Conservation (phyloP, 2,888 invertebrate genomes). For the Drosophila birchii region DNA sequence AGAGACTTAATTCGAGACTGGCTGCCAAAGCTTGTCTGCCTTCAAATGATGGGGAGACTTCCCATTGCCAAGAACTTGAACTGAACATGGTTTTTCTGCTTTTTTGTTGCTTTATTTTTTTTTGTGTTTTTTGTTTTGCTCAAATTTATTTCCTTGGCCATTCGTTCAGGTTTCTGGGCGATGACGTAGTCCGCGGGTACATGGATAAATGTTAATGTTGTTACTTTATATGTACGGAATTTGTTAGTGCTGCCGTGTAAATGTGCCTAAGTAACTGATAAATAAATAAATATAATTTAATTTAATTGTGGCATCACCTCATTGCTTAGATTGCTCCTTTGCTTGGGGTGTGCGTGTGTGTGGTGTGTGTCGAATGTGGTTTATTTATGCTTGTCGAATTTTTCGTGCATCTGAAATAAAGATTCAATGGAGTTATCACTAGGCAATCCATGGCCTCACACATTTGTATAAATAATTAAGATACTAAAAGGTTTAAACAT, state of each 20-base stretch:
- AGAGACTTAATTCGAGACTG: constrained; percentile 26
- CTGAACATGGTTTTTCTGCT: constrained; percentile 48
- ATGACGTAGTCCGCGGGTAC: constrained; percentile 68
- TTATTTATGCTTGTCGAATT: constrained; percentile 26
- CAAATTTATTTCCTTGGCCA: constrained; percentile 19
- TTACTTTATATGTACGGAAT: constrained; percentile 23
- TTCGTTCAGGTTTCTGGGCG: constrained; percentile 49
- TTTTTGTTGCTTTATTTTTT: constrained; percentile 15
- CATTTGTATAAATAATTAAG: not conserved
- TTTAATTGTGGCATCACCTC: constrained; percentile 64
- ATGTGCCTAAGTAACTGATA: constrained; percentile 36
- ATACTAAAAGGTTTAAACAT: not conserved
- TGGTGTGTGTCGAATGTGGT: constrained; percentile 3
- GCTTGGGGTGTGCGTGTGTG: constrained; percentile 19
- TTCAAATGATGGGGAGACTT: constrained; percentile 52
- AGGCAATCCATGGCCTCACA: not conserved
- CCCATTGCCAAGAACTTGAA: constrained; percentile 77
- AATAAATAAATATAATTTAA: constrained; percentile 37
- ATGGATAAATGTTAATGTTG: constrained; percentile 14
- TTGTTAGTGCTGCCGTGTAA: constrained; percentile 9
- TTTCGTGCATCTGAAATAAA: constrained; percentile 50
- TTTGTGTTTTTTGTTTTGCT: constrained; percentile 8
- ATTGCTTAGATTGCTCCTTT: constrained; percentile 35
- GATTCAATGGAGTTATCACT: constrained; percentile 8
- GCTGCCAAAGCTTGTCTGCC: constrained; percentile 69